Percentiles rank a stretch among this genome's conserved stretches.
Evolutionary conservation across 2,113 vertebrate species (phyloP).

Genomic region (Rhombomys opimus): DNA sequence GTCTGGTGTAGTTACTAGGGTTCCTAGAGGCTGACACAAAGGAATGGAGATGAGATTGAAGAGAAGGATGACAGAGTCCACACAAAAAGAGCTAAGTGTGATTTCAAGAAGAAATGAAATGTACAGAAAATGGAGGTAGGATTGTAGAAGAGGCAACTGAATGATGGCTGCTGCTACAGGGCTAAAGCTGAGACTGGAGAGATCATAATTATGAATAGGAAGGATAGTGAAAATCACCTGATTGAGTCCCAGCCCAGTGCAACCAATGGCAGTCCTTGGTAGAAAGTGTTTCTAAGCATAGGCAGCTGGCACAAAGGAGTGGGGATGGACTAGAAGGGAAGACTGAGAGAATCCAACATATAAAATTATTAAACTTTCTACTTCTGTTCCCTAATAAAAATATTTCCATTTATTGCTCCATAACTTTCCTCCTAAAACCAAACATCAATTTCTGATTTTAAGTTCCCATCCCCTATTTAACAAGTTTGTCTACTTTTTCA

Average conservation of each 20-base stretch:
- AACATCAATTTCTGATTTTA: neutral
- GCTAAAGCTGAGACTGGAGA: neutral
- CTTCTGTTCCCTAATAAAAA: neutral
- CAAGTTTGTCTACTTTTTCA: neutral
- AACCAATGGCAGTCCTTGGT: neutral
- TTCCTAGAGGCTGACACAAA: no score
- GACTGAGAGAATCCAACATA: neutral
- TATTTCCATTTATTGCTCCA: constrained; percentile 15
- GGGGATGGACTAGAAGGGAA: neutral
- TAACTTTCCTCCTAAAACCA: neutral
- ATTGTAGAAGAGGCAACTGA: neutral
- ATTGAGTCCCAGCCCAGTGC: neutral
- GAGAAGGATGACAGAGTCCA: no score
- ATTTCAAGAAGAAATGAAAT: neutral
- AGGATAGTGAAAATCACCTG: neutral
- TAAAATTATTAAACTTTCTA: neutral
- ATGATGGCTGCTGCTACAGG: no score
- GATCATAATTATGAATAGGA: neutral
- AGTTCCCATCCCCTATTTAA: neutral
- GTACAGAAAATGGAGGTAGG: neutral
- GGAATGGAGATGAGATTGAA: no score
- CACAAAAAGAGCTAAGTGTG: neutral
- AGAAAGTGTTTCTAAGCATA: neutral
- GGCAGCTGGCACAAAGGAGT: neutral
- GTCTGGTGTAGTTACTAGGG: no score